Evolutionary conservation across 2,797 vertebrate species (phyloP).

Genomic region (Ara ararauna): DNA sequence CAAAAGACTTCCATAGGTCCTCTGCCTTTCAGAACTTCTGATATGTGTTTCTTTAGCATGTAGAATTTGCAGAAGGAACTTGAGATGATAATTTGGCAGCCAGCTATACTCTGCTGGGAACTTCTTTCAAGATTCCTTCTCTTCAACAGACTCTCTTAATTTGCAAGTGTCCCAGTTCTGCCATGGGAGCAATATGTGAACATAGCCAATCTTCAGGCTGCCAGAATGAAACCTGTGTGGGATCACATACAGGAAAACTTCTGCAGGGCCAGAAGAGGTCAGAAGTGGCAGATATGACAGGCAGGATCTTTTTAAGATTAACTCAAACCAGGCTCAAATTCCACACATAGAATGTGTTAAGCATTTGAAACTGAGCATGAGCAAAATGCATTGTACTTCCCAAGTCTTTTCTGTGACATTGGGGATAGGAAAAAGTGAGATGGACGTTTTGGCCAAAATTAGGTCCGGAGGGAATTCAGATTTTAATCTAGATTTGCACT

Average conservation of each 20-base stretch:
- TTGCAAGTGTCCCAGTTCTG: conserved; percentile 2
- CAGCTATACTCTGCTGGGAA: background rate
- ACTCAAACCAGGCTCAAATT: background rate
- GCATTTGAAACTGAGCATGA: background rate
- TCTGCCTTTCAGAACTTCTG: background rate
- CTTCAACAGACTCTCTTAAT: background rate
- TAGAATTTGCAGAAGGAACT: background rate
- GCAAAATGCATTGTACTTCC: background rate
- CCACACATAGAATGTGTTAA: background rate
- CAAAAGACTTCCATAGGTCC: background rate
- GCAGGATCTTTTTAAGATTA: background rate
- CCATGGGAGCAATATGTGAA: background rate
- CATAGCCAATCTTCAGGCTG: background rate
- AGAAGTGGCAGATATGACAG: background rate
- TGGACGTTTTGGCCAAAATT: background rate
- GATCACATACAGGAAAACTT: background rate
- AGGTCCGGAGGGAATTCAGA: background rate
- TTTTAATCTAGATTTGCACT: background rate
- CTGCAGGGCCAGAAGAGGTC: background rate
- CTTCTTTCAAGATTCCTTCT: background rate
- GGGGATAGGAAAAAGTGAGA: background rate
- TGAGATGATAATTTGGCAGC: background rate
- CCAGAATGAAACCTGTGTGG: background rate
- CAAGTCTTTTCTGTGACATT: rapidly evolving
- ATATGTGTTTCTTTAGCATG: background rate